Conservation (phyloP, 1,140 invertebrate species). For the Gryon sp. region DNA sequence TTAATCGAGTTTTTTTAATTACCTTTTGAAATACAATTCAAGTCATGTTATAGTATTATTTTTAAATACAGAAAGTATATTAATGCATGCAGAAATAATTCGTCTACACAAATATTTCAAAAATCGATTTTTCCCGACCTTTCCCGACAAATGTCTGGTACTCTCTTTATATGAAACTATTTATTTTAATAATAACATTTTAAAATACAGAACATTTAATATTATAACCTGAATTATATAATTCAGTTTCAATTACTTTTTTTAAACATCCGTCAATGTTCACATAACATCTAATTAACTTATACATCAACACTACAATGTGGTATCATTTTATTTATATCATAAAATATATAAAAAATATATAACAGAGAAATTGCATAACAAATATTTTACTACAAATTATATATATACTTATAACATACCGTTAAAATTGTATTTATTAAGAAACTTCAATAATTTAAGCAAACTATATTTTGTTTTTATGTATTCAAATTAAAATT, state of each 20-base stretch:
- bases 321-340: too few relatives aligned
- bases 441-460: too few relatives aligned
- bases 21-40: slow-evolving; percentile 13
- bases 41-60: slow-evolving; percentile 36
- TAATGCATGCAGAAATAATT: slow-evolving; percentile 55
- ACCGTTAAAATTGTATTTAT: too few relatives aligned
- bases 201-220: slow-evolving; percentile 25
- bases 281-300: too few relatives aligned
- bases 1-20: slow-evolving; percentile 15
- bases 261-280: too few relatives aligned
- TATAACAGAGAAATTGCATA: too few relatives aligned
- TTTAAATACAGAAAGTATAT: slow-evolving; percentile 50
- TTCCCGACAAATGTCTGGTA: slow-evolving; percentile 39
- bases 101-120: slow-evolving; percentile 55
- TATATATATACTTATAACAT: too few relatives aligned
- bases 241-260: slow-evolving; percentile 24
- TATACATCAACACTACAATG: too few relatives aligned
- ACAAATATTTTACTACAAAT: too few relatives aligned
- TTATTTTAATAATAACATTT: slow-evolving; percentile 29
- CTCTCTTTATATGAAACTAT: slow-evolving; percentile 45
- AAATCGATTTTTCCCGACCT: slow-evolving; percentile 57
- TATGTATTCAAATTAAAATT: too few relatives aligned
- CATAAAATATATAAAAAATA: too few relatives aligned
- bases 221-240: slow-evolving; percentile 5
- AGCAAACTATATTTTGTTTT: too few relatives aligned